A percentile compares a stretch with the other conserved stretches of the same genome.
These are phyloP conservation scores for Pachymerium ferrugineum DNA, from an alignment of 2,888 invertebrate species.

Conservation along the genomic window DNA sequence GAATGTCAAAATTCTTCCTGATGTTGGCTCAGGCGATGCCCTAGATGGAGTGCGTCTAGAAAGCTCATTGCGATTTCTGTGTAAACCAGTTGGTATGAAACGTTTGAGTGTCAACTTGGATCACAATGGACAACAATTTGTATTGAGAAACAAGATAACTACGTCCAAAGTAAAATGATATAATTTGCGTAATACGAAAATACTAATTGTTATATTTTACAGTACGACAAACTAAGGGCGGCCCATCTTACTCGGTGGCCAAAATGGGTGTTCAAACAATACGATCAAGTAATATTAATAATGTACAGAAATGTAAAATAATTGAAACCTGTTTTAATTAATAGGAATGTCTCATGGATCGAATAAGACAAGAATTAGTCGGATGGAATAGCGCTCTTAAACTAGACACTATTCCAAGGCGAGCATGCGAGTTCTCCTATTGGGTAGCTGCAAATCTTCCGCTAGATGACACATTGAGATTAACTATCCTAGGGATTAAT, in stretches of 20 bases:
- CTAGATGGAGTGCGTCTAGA: conserved; percentile 48
- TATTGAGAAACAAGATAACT: conserved; percentile 27
- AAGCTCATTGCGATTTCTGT: conserved; percentile 35
- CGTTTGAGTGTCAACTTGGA: conserved; percentile 23
- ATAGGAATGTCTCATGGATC: conserved; percentile 44
- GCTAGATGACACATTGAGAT: conserved; percentile 59
- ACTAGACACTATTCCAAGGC: conserved; percentile 54
- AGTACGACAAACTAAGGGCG: not conserved
- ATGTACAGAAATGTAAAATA: not conserved
- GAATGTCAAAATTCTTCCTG: conserved; percentile 63
- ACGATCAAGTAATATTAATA: conserved; percentile 51
- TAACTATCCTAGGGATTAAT: conserved; percentile 60
- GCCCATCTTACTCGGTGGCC: conserved; percentile 61
- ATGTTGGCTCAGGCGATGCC: conserved; percentile 58
- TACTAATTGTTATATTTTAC: not conserved
- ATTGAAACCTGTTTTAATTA: not conserved
- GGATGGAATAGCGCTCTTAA: conserved; percentile 45
- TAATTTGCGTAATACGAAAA: not conserved
- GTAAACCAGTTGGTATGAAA: conserved; percentile 34
- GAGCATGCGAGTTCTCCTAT: conserved; percentile 66
- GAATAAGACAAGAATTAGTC: conserved; percentile 45
- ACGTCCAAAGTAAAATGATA: conserved; percentile 32
- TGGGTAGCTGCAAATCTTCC: conserved; percentile 75
- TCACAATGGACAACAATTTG: conserved; percentile 20
- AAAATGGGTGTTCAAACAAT: conserved; percentile 60